Evolutionary conservation across 1,140 invertebrate species (phyloP).

Genomic region (Drosophila nasuta): DNA sequence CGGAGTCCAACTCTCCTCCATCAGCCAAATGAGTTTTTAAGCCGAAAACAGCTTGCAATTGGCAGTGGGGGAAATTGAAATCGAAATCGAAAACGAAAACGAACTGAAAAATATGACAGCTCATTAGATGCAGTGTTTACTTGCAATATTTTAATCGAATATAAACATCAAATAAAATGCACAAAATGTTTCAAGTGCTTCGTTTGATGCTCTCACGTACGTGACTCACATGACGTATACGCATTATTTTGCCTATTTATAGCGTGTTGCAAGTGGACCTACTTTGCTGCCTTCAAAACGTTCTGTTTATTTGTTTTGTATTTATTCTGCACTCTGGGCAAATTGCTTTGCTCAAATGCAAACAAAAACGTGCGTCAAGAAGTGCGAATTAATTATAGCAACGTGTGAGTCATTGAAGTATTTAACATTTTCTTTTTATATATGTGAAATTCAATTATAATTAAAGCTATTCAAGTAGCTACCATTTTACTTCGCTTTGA

Average conservation of each 20-base stretch:
- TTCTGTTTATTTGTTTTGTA: slow-evolving; percentile 4
- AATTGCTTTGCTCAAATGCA: slow-evolving; percentile 5
- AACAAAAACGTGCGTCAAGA: slow-evolving; percentile 2
- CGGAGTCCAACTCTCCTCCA: background rate
- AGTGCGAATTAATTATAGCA: slow-evolving; percentile 30
- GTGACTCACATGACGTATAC: slow-evolving; percentile 48
- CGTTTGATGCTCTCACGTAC: background rate
- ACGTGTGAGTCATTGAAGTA: slow-evolving; percentile 18
- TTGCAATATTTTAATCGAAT: background rate
- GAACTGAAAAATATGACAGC: no score
- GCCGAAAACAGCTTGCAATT: background rate
- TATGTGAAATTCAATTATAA: no score
- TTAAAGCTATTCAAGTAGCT: background rate
- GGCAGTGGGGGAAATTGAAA: background rate
- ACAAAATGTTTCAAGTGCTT: background rate
- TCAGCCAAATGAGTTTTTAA: slow-evolving; percentile 16
- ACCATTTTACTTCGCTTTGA: background rate
- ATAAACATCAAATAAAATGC: background rate
- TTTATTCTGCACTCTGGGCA: slow-evolving; percentile 16
- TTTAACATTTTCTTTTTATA: no score
- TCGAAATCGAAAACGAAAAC: background rate
- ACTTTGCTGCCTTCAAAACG: slow-evolving; percentile 23
- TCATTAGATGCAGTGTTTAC: no score
- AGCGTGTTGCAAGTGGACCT: slow-evolving; percentile 14
- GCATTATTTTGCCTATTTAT: slow-evolving; percentile 32